Percentiles rank a stretch among this genome's conserved stretches.
Conservation (phyloP, 2,797 vertebrate genomes). For the Melanotaenia maccullochi region DNA sequence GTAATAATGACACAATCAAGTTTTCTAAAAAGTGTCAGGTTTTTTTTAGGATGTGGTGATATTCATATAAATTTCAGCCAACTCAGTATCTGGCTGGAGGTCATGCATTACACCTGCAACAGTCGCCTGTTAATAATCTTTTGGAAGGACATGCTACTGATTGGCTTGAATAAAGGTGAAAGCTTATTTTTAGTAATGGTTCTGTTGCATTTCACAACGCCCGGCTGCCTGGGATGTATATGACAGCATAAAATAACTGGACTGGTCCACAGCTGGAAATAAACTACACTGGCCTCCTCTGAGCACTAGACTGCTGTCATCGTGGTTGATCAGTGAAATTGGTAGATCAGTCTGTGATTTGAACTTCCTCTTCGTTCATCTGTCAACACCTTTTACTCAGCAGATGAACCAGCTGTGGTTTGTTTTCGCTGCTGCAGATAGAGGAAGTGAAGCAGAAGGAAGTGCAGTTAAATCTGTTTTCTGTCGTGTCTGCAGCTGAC, state of each 20-base stretch:
- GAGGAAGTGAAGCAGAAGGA: conserved; percentile 46
- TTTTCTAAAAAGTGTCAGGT: no score
- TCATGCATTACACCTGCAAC: background rate
- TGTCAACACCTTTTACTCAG: background rate
- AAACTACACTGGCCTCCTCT: background rate
- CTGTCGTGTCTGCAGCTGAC: background rate
- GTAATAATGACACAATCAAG: no score
- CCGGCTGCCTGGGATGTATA: background rate
- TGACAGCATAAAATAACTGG: background rate
- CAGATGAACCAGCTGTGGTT: conserved; percentile 26
- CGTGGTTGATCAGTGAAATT: background rate
- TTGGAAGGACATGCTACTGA: background rate
- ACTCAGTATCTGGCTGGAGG: no score
- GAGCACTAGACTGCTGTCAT: background rate
- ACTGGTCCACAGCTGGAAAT: no score
- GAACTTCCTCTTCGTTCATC: conserved; percentile 34
- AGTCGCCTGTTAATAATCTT: background rate
- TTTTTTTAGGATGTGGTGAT: no score
- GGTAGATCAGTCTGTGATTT: conserved; percentile 18
- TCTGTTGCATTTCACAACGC: no score
- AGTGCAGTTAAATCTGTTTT: conserved; percentile 4
- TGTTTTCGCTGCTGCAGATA: conserved; percentile 30
- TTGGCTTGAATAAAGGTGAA: background rate
- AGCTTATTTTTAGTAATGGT: background rate
- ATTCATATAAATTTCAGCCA: no score